Percentiles rank a stretch among this genome's conserved stretches.
phyloP scores from a whole-genome alignment of 2,113 vertebrate genomes.

The Fregetta grallaria region DNA sequence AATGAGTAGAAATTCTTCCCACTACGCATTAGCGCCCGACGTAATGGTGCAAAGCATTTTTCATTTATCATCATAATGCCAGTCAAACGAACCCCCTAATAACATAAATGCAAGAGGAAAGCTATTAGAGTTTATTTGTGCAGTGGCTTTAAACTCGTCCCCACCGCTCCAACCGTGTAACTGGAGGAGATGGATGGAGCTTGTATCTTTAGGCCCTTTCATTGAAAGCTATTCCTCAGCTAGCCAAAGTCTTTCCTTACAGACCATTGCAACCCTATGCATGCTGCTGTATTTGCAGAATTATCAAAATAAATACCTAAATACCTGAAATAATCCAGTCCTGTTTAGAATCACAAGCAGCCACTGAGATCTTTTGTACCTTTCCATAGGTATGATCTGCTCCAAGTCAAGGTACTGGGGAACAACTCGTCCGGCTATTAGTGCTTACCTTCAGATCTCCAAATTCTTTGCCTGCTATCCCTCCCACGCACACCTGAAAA shows the following conservation, averaged over 20 bases:
- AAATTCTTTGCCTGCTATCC: not conserved
- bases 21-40: constrained; percentile 67
- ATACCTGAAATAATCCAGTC: not conserved
- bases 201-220: not conserved
- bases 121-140: constrained; percentile 73
- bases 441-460: not conserved
- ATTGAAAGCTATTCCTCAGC: not conserved
- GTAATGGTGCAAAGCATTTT: constrained; percentile 76
- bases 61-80: constrained; percentile 78
- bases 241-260: not conserved
- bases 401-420: not conserved
- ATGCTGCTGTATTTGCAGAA: rapidly evolving
- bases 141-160: constrained; percentile 60
- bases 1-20: constrained; percentile 61
- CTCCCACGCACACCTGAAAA: not conserved
- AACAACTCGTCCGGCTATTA: not conserved
- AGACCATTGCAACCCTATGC: not conserved
- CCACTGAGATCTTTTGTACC: not conserved
- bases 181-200: not conserved
- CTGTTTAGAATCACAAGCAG: not conserved
- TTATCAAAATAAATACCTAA: not conserved
- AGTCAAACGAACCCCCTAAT: constrained; percentile 74
- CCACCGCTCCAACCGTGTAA: not conserved
- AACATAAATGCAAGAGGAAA: constrained; percentile 68
- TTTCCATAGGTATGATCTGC: not conserved